Percentiles rank a stretch among this genome's conserved stretches.
phyloP scores from a whole-genome alignment of 2,888 invertebrate species.

The Orchestes rusci region DNA sequence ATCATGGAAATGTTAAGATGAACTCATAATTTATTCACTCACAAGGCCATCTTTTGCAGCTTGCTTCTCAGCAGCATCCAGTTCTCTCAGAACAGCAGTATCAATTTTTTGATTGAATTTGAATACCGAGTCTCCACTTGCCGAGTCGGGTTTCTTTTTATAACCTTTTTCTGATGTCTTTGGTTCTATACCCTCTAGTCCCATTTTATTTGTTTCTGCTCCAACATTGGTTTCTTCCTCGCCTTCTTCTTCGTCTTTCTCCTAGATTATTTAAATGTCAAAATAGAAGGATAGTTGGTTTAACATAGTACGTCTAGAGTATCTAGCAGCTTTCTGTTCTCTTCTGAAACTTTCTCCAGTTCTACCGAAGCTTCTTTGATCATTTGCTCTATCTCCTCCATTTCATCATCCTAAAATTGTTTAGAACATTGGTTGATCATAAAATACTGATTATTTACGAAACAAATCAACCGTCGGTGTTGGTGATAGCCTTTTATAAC shows the following conservation, averaged over 20 bases:
- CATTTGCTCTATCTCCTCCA: constrained; percentile 38
- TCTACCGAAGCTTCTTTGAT: constrained; percentile 35
- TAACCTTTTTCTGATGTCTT: constrained; percentile 4
- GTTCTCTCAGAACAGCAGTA: constrained; percentile 40
- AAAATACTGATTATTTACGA: constrained; percentile 1
- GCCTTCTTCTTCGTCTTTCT: constrained; percentile 11
- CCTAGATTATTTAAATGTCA: neutral
- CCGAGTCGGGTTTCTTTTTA: constrained; percentile 8
- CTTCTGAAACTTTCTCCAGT: constrained; percentile 35
- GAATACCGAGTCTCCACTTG: constrained; percentile 27
- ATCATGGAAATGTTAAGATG: neutral
- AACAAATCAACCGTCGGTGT: neutral
- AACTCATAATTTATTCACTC: neutral
- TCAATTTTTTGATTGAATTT: constrained; percentile 34
- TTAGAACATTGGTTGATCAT: neutral
- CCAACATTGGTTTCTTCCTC: constrained; percentile 2
- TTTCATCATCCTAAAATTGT: constrained; percentile 28
- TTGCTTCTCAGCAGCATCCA: constrained; percentile 46
- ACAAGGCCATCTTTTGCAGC: constrained; percentile 33
- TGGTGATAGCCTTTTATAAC: neutral
- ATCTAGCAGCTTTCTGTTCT: constrained; percentile 33
- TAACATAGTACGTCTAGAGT: constrained; percentile 12
- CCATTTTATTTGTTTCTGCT: too few relatives aligned
- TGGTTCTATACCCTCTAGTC: constrained; percentile 9
- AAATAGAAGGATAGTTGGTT: neutral